Evolutionary conservation across 2,113 vertebrate genomes (phyloP), one percentile per base, ranked within the genome.

Genomic region (Brienomyrus brachyistius): DNA sequence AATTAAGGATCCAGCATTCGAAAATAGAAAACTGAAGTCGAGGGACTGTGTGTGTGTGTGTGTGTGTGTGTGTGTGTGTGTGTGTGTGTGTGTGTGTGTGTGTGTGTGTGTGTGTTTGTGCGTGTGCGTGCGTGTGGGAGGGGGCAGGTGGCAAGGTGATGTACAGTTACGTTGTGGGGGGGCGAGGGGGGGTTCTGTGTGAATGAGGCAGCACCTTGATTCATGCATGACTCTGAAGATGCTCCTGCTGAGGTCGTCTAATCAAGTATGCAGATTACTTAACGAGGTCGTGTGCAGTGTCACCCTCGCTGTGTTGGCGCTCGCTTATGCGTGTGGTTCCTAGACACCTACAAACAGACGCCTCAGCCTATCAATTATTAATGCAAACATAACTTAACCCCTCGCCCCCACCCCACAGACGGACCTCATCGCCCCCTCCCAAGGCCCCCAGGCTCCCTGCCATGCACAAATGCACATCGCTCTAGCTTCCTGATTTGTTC

Each of bases 11-110:
- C 80, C 19, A 17, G 70, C 80, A 40, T 91, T 90, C 90, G 87
- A 90, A 92, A 92, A 92, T 90, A 89, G 90, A 91, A 82, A 90
- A 89, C 89, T 87, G 51, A 91, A 90, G 91, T 88, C 9, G 31
- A 59, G 35, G 52, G 90, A 85, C 54, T 56, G 87, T 82, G 62
- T 51, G 10, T 50, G 48, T 10, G 47, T 40, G 40, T 40, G 40
- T 40, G 40, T 31, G 0, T 31, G 31, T 31, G 31, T 31, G 31
- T 31, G 31, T 31, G 47, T 2, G 40, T 40, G 40, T 2, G 40
- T 40, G 40, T 40, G 21, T n/a, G 47, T 40, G 40, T 40, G 40
- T 40, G 40, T 31, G 0, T 31, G 31, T 31, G 31, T 56, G 87
- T 82, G 62, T 51, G 10, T 50, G 48, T 10, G 47, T 40, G 40